Evolutionary conservation across 2,888 invertebrate genomes (phyloP).

Genomic region (Lymantria monacha): DNA sequence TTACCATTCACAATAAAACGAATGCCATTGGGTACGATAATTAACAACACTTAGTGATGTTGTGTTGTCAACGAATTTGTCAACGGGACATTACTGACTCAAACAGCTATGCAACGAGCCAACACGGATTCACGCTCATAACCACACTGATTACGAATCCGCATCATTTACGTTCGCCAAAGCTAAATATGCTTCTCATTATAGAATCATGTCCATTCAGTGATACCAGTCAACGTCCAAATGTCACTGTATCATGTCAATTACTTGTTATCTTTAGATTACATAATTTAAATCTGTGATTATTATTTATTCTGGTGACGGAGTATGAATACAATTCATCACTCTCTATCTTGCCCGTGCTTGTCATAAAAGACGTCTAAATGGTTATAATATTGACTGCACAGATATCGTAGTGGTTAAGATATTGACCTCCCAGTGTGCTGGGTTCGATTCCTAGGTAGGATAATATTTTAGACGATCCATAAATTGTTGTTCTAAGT

Average conservation of each 20-base stretch:
- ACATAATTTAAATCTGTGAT: too few relatives aligned
- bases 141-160: slow-evolving; percentile 44
- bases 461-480: too few relatives aligned
- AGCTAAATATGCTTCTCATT: slow-evolving; percentile 39
- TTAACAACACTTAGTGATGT: slow-evolving; percentile 40
- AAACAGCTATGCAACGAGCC: slow-evolving; percentile 36
- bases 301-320: too few relatives aligned
- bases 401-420: too few relatives aligned
- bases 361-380: too few relatives aligned
- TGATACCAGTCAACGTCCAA: slow-evolving; percentile 12
- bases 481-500: too few relatives aligned
- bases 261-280: slow-evolving; percentile 3
- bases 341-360: too few relatives aligned
- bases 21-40: slow-evolving; percentile 33
- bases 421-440: too few relatives aligned
- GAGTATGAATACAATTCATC: too few relatives aligned
- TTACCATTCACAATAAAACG: slow-evolving; percentile 22
- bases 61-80: slow-evolving; percentile 38
- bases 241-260: slow-evolving; percentile 7
- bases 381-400: too few relatives aligned
- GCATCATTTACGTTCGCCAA: slow-evolving; percentile 31
- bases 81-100: slow-evolving; percentile 39
- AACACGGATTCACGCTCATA: slow-evolving; percentile 44
- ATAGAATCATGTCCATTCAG: slow-evolving; percentile 23
- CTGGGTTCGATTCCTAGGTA: too few relatives aligned